These are phyloP conservation scores for Kryptopterus vitreolus DNA, from an alignment of 2,797 vertebrate genomes.

Conservation along the genomic window DNA sequence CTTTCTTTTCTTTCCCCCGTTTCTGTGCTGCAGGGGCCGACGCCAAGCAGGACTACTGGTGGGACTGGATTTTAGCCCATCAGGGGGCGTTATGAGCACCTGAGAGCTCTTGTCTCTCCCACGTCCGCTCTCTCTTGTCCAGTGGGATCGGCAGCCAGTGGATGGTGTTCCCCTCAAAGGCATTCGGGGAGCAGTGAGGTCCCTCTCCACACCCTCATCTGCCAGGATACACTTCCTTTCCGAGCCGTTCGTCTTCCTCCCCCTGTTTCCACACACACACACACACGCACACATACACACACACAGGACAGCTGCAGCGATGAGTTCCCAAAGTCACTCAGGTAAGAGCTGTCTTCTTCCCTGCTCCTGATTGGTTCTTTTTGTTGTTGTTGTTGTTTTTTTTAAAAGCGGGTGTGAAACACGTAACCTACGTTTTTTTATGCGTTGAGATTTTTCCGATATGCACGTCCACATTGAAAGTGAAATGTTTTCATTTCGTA, in stretches of 20 bases:
- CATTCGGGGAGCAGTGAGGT: constrained; percentile 63
- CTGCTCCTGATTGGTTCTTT: too few species aligned
- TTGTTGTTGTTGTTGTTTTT: too few species aligned
- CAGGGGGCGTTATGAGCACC: constrained; percentile 52
- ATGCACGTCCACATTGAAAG: not conserved
- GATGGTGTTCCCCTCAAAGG: constrained; percentile 60
- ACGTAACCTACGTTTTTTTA: not conserved
- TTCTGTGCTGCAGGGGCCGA: constrained; percentile 53
- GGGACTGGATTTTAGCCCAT: constrained; percentile 36
- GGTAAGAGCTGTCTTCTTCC: constrained; percentile 63
- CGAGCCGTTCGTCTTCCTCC: constrained; percentile 13
- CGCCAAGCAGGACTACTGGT: constrained; percentile 28
- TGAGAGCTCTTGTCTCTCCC: constrained; percentile 45
- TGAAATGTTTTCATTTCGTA: not conserved
- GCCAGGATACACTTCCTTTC: constrained; percentile 38
- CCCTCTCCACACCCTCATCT: constrained; percentile 51
- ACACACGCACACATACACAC: not conserved
- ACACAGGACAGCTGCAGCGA: constrained; percentile 45
- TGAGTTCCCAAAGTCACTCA: constrained; percentile 72
- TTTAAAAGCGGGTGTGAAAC: not conserved
- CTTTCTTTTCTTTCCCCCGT: constrained; percentile 8
- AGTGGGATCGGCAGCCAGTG: constrained; percentile 42
- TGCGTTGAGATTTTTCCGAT: not conserved
- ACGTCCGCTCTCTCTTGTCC: constrained; percentile 38
- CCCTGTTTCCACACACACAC: constrained; percentile 6